These are phyloP conservation scores for Pseudopipra pipra DNA, from an alignment of 2,113 vertebrate species.

Conservation along the genomic window DNA sequence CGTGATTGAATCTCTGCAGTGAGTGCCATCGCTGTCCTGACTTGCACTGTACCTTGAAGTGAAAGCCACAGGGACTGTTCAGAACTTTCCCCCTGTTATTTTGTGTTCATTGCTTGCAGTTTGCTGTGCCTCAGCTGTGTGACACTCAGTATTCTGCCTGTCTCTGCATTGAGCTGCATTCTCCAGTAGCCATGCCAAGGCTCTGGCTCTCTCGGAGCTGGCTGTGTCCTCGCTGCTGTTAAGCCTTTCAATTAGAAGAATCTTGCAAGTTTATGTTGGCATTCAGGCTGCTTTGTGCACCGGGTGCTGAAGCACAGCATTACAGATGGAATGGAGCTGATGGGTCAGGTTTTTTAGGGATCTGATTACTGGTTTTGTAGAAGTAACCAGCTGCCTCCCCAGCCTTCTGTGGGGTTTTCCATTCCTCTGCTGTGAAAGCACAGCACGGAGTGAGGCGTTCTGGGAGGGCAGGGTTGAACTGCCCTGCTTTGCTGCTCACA, in stretches of 20 bases:
- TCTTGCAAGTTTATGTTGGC: slow-evolving; percentile 41
- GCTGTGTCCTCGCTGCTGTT: not conserved
- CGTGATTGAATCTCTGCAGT: not conserved
- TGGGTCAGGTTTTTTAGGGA: not conserved
- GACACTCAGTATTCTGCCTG: not conserved
- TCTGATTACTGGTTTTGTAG: not conserved
- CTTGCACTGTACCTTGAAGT: not conserved
- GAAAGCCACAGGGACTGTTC: not conserved
- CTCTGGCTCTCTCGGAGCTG: not conserved
- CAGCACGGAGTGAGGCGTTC: fast-evolving
- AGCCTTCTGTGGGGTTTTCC: not conserved
- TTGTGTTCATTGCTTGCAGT: not conserved
- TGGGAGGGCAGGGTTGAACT: not conserved
- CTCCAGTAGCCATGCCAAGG: not conserved
- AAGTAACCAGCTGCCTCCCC: not conserved
- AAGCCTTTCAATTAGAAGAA: slow-evolving; percentile 42
- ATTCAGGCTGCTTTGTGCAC: not conserved
- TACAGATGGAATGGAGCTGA: not conserved
- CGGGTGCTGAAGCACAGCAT: not conserved
- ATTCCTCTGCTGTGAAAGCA: not conserved
- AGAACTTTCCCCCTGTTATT: not conserved
- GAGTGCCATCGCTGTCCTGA: not conserved
- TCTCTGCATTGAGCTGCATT: not conserved
- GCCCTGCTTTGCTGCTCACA: not conserved
- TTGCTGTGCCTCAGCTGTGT: not conserved